phyloP scores from a whole-genome alignment of 2,888 invertebrate species.

The Melieria omissa region DNA sequence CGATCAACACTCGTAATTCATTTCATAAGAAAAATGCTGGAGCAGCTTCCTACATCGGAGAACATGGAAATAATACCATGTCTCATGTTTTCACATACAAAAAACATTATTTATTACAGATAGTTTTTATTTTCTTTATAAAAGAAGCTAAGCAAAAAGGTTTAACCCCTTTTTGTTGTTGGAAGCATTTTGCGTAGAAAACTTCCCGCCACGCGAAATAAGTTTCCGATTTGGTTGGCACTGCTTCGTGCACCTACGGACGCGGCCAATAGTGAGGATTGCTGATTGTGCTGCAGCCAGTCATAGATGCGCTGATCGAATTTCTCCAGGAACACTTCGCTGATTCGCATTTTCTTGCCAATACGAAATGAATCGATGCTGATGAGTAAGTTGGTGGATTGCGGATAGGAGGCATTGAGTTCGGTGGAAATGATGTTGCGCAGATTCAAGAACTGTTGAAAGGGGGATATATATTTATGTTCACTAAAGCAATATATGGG shows the following conservation, averaged over 20 bases:
- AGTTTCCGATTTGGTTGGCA: conserved; percentile 45
- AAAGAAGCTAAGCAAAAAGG: conserved; percentile 18
- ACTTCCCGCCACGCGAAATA: conserved; percentile 47
- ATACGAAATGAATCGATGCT: conserved; percentile 48
- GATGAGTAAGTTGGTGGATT: conserved; percentile 42
- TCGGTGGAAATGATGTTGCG: conserved; percentile 48
- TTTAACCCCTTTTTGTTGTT: neutral
- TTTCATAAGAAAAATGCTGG: too few relatives aligned
- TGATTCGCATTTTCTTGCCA: conserved; percentile 52
- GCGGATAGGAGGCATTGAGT: conserved; percentile 36
- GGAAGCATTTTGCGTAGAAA: conserved; percentile 40
- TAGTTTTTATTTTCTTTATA: conserved; percentile 14
- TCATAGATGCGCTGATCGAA: conserved; percentile 55
- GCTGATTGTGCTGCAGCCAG: conserved; percentile 51
- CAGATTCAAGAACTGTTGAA: conserved; percentile 51
- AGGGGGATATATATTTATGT: neutral
- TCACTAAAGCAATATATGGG: too few relatives aligned
- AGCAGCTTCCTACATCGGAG: too few relatives aligned
- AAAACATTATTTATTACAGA: too few relatives aligned
- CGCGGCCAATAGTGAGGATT: conserved; percentile 44
- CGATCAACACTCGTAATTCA: too few relatives aligned
- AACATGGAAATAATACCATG: too few relatives aligned
- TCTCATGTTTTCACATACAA: too few relatives aligned
- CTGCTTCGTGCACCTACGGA: conserved; percentile 48
- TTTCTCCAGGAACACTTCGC: conserved; percentile 53